Evolutionary conservation across 2,113 vertebrate species (phyloP), one percentile per base, ranked within the genome.

Genomic region (Oreotragus oreotragus): DNA sequence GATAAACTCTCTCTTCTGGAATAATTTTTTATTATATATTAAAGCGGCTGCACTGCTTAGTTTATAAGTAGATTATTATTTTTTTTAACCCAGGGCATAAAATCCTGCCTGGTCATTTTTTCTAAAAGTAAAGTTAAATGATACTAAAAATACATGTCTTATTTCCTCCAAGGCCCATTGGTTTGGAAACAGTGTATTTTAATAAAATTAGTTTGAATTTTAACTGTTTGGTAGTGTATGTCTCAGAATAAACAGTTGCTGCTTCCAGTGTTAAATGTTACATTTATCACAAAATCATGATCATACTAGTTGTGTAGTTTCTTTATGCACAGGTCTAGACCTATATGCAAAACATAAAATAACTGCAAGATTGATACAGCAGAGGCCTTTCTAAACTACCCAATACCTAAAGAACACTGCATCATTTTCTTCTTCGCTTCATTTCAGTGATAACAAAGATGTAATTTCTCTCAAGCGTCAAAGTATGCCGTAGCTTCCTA

Each of bases 161-260:
- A 11, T 91, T 49, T 88, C 55, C 1, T 55, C 33, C n/a, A 76
- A 51, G 28, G 25, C 76, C 19, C 30, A 16, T 43, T 92, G 88
- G n/a, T 92, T 87, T 86, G 73, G 85, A 96, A 96, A 70, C 60
- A 90, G 6, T 89, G 70, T 86, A 76, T 90, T 88, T 8, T 88
- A 87, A 47, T 33, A 77, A 94, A 43, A 76, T 43, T 43, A 43
- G 12, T 93, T 92, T 19, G 19, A 96, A 87, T 64, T 85, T 36
- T 91, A 60, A 30, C 23, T 58, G 16, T 28, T 39, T 12, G 21
- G 2, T 91, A 77, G 27, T 94, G 2, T 51, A 16, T 97, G 47
- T 76, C n/a, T 94, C 16, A 91, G 62, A 93, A 79, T 93, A 85
- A 88, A 88, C 43, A 85, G 60, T 94, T 92, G 33, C 53, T 53